Evolutionary conservation across 1,140 invertebrate genomes (phyloP).

Genomic region (Galleria mellonella): DNA sequence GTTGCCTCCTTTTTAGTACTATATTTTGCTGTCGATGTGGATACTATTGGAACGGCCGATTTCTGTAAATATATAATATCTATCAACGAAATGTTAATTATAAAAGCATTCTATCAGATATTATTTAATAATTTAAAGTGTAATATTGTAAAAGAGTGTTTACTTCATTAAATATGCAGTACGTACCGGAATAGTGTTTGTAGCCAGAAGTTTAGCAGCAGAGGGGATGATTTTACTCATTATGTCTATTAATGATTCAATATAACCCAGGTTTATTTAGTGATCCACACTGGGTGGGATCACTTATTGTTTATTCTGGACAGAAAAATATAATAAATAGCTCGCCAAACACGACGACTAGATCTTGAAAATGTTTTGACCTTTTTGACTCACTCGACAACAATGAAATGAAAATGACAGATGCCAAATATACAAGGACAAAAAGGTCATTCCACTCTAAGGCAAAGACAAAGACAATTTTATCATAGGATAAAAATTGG

Average conservation of each 20-base stretch:
- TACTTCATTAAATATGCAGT: too few relatives aligned
- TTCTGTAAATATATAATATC: conserved; percentile 34
- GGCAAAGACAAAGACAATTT: too few relatives aligned
- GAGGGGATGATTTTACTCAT: conserved; percentile 63
- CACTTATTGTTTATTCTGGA: too few relatives aligned
- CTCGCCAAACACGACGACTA: too few relatives aligned
- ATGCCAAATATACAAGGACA: too few relatives aligned
- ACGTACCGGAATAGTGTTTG: conserved; percentile 43
- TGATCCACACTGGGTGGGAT: conserved; percentile 20
- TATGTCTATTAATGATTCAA: conserved; percentile 38
- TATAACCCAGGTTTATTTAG: conserved; percentile 51
- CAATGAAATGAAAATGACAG: too few relatives aligned
- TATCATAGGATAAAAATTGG: too few relatives aligned
- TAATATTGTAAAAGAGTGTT: conserved; percentile 4
- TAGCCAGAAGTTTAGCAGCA: conserved; percentile 43
- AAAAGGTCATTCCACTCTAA: too few relatives aligned
- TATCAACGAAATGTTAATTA: neutral
- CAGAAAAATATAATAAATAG: too few relatives aligned
- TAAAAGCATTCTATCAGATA: conserved; percentile 11
- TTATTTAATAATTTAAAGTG: conserved; percentile 2
- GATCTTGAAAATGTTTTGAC: too few relatives aligned
- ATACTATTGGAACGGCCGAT: conserved; percentile 43
- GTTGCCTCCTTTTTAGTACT: conserved; percentile 79
- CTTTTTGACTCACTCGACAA: too few relatives aligned
- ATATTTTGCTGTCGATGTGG: conserved; percentile 75